Percentiles rank a stretch among this genome's conserved stretches.
Conservation (phyloP, 1,140 invertebrate genomes). For the Solenopsis invicta region DNA sequence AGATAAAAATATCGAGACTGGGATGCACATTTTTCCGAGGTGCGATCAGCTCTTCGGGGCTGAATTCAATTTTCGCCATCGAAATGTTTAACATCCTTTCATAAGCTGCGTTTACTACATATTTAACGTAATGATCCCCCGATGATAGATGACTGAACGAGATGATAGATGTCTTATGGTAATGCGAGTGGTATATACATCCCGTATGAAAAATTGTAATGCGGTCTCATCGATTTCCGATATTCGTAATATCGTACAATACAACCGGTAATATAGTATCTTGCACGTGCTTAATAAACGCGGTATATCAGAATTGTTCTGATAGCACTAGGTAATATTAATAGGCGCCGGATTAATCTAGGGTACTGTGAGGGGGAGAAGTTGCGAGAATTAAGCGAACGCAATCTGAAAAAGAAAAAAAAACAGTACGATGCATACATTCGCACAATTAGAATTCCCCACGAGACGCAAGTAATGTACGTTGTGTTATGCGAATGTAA, state of each 20-base stretch:
- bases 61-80: not conserved
- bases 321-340: constrained; percentile 35
- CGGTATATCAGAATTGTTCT: not conserved
- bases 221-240: constrained; percentile 37
- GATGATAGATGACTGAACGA: constrained; percentile 22
- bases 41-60: not conserved
- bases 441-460: not conserved
- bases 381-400: constrained; percentile 16
- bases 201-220: constrained; percentile 41
- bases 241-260: constrained; percentile 29
- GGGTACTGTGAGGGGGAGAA: not conserved
- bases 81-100: not conserved
- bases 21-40: not conserved
- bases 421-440: not conserved
- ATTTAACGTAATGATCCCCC: constrained; percentile 2
- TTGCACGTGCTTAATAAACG: constrained; percentile 15
- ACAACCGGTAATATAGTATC: not conserved
- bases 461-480: not conserved
- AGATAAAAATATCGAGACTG: constrained; percentile 14
- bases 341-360: constrained; percentile 25
- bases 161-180: constrained; percentile 36
- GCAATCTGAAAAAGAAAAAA: not conserved
- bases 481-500: not conserved
- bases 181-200: constrained; percentile 10
- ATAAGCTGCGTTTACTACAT: not conserved